Evolutionary conservation across 2,113 vertebrate species (phyloP), one percentile per base, ranked within the genome.

Genomic region (Athene noctua): DNA sequence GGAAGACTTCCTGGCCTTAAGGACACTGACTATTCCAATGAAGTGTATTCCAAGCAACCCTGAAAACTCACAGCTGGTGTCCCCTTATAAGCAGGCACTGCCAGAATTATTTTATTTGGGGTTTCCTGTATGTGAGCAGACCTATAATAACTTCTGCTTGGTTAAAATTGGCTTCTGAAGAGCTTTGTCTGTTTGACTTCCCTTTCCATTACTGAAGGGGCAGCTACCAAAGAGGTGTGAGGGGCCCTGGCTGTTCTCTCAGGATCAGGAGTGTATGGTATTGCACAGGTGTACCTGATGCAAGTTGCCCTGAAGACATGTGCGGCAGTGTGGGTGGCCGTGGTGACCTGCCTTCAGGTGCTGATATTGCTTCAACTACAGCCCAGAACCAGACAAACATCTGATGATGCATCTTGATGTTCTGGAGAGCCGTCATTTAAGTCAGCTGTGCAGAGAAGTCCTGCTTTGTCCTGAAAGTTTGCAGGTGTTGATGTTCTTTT

Each of bases 381-480:
- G 52, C 54, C 57, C 44, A 42, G 66, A 80, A 13, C 52, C 14
- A 25, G 79, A 36, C 17, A 42, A 10, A 38, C 55, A 2, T 61
- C 40, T 47, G 34, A 32, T 27, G 46, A 29, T 36, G 7, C 7
- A 6, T 61, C 46, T 73, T 0, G 0, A 38, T 46, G 52, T 34
- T 49, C 34, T 86, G 75, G 15, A 61, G 59, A 88, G 27, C 9
- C 14, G 8, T 73, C 18, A 13, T 51, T 46, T 83, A 17, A 19
- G n/a, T 73, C 75, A 91, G 63, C 77, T 94, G 52, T 51, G 54
- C 22, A 51, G 68, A 66, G 68, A 34, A 57, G 47, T 72, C 62
- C 29, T 46, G 13, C 40, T 80, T 73, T 61, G 42, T 66, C 6
- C 1, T 62, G 16, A 27, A 58, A 54, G 22, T 34, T 67, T 92